Conservation (phyloP, 2,888 invertebrate species). For the Limnephilus marmoratus region DNA sequence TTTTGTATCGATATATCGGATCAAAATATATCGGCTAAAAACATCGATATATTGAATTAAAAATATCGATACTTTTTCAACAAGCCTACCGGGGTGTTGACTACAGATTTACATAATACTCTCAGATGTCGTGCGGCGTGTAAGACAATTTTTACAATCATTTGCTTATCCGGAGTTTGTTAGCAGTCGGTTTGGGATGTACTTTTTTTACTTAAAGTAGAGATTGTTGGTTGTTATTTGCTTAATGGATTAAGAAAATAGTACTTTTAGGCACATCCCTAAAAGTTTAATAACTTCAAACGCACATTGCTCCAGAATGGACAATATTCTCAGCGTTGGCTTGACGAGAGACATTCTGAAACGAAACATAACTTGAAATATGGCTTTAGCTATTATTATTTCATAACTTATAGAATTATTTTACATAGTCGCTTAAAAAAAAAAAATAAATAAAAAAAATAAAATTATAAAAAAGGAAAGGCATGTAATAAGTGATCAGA, state of each 20-base stretch:
- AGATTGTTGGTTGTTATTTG: not conserved
- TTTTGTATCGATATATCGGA: too few relatives aligned
- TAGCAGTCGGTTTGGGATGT: not conserved
- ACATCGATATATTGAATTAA: too few relatives aligned
- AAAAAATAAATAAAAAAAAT: too few relatives aligned
- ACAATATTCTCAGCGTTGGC: not conserved
- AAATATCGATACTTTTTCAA: too few relatives aligned
- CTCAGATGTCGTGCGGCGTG: not conserved
- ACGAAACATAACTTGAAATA: too few relatives aligned
- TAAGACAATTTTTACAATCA: not conserved
- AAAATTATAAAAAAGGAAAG: too few relatives aligned
- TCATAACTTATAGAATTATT: too few relatives aligned
- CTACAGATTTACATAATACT: not conserved
- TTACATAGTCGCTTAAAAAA: too few relatives aligned
- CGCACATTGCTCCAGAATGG: not conserved
- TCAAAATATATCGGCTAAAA: too few relatives aligned
- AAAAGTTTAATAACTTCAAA: not conserved
- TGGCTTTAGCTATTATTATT: too few relatives aligned
- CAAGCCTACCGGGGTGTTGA: not conserved
- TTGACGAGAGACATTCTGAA: too few relatives aligned
- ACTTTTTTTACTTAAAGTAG: not conserved
- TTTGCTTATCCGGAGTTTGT: not conserved
- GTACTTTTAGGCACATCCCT: not conserved
- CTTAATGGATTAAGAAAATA: not conserved
- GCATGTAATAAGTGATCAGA: too few relatives aligned